Evolutionary conservation across 2,113 vertebrate species (phyloP), one percentile per base, ranked within the genome.

Genomic region (Lota lota): DNA sequence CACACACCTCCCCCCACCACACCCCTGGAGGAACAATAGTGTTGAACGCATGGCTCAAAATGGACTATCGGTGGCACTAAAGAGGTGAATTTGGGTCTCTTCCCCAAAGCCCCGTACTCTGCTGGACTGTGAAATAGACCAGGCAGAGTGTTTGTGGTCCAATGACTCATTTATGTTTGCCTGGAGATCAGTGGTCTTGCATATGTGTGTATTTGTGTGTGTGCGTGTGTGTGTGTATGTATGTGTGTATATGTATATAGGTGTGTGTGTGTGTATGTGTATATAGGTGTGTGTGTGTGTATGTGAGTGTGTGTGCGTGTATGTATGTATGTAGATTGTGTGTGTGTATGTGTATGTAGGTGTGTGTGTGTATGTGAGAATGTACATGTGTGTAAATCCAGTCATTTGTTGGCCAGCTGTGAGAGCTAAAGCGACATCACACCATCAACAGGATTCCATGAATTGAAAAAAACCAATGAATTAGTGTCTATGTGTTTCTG

Each of bases 51-150:
- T 81, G 56, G 0, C 12, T 66, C 69, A 51, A 56, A 61, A 77
- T 50, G 33, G 67, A 77, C 68, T 62, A 69, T 73, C 62, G 68
- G 64, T 56, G 57, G 70, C 70, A 67, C 76, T 83, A 73, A 69
- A 40, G 72, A 65, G 70, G 75, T 24, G 66, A 54, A 64, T 56
- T 72, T 54, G 1, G 70, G 33, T 67, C 11, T 66, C 53, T 69
- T 64, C 71, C 63, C 63, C 63, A 15, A 65, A 54, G 63, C 63
- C 68, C 63, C 53, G 3, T 18, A 56, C 66, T 79, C 69, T 18
- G 63, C 66, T 61, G 67, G 62, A 73, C 67, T 72, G 73, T 76
- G 68, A 75, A 75, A 75, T 57, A 22, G 61, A 60, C 22, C 67
- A 3, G 63, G 70, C 64, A 20, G 15, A 18, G 16, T 11, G 8